phyloP scores from a whole-genome alignment of 2,888 invertebrate species.

The Drosophila monieri region DNA sequence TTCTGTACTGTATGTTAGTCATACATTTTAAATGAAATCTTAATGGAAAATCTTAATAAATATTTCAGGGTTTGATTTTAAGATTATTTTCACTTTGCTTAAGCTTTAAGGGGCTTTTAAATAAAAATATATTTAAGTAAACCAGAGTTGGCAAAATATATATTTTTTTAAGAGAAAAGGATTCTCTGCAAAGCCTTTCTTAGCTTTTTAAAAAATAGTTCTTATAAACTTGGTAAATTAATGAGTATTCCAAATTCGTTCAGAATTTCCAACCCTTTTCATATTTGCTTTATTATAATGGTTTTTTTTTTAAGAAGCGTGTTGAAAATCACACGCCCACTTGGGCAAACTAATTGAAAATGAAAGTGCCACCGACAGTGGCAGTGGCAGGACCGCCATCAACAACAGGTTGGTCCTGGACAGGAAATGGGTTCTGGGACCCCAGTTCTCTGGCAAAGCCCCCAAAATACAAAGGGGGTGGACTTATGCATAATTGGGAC shows the following conservation, averaged over 20 bases:
- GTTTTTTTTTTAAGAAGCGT: constrained; percentile 47
- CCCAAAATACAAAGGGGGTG: constrained; percentile 6
- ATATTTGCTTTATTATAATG: constrained; percentile 3
- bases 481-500: constrained; percentile 69
- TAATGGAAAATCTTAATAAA: constrained; percentile 1
- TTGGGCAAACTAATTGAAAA: constrained; percentile 76
- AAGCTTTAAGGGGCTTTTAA: no score
- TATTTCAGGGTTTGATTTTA: neutral
- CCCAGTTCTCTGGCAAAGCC: neutral
- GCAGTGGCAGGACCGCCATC: constrained; percentile 25
- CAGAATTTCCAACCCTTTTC: no score
- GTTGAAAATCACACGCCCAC: constrained; percentile 77
- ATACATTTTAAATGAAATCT: neutral
- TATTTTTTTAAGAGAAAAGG: no score
- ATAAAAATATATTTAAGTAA: no score
- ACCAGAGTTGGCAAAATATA: no score
- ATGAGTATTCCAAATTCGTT: constrained; percentile 3
- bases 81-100: no score
- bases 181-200: neutral
- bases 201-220: neutral
- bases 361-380: constrained; percentile 55
- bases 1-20: neutral
- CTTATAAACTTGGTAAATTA: neutral
- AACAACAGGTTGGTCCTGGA: constrained; percentile 60
- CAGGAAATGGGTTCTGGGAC: constrained; percentile 37